phyloP scores from a whole-genome alignment of 2,888 invertebrate species.

The Eilema depressum region DNA sequence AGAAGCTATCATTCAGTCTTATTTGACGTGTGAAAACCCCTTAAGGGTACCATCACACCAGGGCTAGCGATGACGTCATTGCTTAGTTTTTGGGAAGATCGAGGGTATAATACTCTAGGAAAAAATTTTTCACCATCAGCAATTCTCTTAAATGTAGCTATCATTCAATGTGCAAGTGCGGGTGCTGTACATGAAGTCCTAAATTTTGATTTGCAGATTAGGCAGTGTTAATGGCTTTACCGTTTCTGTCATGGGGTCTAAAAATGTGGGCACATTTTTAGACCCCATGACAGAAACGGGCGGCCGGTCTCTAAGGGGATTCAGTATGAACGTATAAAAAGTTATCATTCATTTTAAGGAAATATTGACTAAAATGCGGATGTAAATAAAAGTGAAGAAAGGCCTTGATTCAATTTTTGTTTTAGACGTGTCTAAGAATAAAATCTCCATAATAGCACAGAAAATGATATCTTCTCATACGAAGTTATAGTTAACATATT shows the following conservation, averaged over 20 bases:
- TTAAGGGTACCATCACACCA: too few species aligned
- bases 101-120: too few species aligned
- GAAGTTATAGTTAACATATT: neutral
- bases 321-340: neutral
- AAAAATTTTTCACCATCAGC: too few species aligned
- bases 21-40: neutral
- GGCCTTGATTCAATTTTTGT: neutral
- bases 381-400: neutral
- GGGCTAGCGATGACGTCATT: too few species aligned
- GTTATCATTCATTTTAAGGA: neutral
- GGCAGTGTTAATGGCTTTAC: too few species aligned
- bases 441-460: neutral
- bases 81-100: too few species aligned
- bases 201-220: too few species aligned
- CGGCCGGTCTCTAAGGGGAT: neutral
- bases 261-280: too few species aligned
- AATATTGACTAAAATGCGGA: neutral
- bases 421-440: neutral
- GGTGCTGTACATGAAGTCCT: too few species aligned
- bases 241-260: neutral
- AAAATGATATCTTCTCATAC: conserved; percentile 27
- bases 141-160: too few species aligned
- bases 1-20: conserved; percentile 35
- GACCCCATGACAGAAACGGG: too few species aligned
- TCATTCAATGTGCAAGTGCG: too few species aligned